These are phyloP conservation scores for Bubalus kerabau DNA, from an alignment of 2,113 vertebrate genomes.

Conservation along the genomic window DNA sequence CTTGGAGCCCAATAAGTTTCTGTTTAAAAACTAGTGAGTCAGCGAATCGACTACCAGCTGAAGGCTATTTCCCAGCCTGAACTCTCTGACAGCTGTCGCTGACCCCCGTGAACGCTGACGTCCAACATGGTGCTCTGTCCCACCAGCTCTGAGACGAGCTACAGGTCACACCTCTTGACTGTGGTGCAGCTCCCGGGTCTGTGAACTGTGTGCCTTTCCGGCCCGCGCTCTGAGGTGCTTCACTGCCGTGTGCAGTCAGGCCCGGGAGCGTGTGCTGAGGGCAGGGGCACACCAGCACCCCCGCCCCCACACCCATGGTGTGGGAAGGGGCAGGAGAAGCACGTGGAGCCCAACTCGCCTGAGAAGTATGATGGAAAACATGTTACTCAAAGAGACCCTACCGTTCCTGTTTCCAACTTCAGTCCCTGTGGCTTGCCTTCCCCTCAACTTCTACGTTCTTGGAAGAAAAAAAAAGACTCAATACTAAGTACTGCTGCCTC, in stretches of 20 bases:
- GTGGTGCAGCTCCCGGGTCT: background rate
- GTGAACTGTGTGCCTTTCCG: background rate
- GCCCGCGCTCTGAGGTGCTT: fast-evolving
- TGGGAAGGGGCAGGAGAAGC: background rate
- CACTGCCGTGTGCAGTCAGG: background rate
- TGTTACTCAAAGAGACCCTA: background rate
- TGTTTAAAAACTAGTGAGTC: background rate
- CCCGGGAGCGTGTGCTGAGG: background rate
- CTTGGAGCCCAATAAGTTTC: background rate
- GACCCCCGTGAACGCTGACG: fast-evolving
- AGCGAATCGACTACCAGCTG: background rate
- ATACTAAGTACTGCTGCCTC: background rate
- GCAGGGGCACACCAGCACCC: fast-evolving
- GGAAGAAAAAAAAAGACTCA: background rate
- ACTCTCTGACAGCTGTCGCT: background rate
- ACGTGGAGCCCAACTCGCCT: fast-evolving
- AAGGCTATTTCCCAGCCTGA: background rate
- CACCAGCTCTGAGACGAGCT: background rate
- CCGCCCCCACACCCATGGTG: background rate
- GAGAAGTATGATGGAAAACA: background rate
- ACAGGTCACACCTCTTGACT: background rate
- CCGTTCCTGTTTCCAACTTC: no score
- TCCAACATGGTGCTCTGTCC: background rate
- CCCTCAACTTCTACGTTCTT: background rate
- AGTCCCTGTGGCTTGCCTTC: background rate